phyloP scores from a whole-genome alignment of 2,797 vertebrate species.

The Onychomys leucogaster region DNA sequence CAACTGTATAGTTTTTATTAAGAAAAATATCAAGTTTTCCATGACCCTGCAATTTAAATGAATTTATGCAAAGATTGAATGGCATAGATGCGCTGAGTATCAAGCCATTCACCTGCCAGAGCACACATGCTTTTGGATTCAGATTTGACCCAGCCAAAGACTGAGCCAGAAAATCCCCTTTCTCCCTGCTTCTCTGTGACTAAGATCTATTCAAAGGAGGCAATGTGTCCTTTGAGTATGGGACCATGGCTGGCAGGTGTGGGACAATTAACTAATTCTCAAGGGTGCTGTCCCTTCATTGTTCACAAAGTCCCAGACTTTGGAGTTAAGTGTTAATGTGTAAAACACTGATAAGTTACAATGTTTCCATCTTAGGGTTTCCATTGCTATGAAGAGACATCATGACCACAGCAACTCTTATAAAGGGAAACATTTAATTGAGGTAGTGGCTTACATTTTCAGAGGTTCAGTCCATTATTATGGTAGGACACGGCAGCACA shows the following conservation, averaged over 20 bases:
- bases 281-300: neutral
- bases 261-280: neutral
- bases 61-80: neutral
- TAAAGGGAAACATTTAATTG: no score
- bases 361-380: no score
- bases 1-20: neutral
- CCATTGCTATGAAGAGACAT: no score
- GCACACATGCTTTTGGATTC: neutral
- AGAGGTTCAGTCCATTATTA: no score
- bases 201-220: neutral
- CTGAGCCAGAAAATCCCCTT: neutral
- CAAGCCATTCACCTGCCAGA: no score
- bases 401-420: no score
- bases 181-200: neutral
- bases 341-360: neutral
- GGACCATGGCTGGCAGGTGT: neutral
- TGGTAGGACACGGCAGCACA: no score
- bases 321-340: neutral
- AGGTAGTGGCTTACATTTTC: no score
- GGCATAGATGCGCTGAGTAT: neutral
- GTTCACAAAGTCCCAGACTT: neutral
- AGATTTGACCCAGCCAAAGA: neutral
- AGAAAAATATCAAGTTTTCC: neutral
- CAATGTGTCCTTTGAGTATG: accelerated
- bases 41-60: neutral